Base-by-base conservation (phyloP, 2,888 invertebrate genomes). In the Imbricaverruca yamaguchii region DNA sequence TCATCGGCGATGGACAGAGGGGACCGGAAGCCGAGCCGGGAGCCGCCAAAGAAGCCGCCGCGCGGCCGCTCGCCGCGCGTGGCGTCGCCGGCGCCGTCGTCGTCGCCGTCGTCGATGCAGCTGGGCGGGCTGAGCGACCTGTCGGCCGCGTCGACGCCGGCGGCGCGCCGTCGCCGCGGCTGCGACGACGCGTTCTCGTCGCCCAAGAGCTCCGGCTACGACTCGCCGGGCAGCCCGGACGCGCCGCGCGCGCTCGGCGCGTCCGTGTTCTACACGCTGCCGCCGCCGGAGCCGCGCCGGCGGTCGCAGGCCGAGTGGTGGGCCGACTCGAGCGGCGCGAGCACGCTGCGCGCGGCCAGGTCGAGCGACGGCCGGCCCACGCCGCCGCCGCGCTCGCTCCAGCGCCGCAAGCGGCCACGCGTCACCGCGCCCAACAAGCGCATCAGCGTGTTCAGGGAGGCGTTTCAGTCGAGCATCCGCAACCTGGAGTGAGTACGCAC, bases 381-480 rank as follows among this genome's bases (percentile, higher is more conserved):
- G 53, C 18, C 74, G 74, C 74, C 74, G 74, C 74, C 74, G 39
- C 74, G 74, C 74, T 53, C 74, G 10, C 53, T 74, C 23, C 74
- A 53, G 7, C 39, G 74, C 53, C 39, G 74, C 4, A 74, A 74
- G 53, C 74, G 74, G 7, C 74, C 74, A 15, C 74, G 53, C 18
- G 9, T 74, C 74, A 74, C 74, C 13, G 12, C 74, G 18, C 74
- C 74, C 39, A 74, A 0, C 53, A 53, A 74, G 13, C 39, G 74
- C 8, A 74, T 53, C 74, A 74, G 74, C 74, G 53, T 74, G 74
- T 74, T 74, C 53, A 74, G 74, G 74, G 74, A 74, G 74, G 74
- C 74, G 53, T 74, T 74, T 74, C 74, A 74, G 53, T 74, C 74
- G 74, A 74, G 74, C 74, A 74, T 74, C 53, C 74, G 74, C 74